phyloP scores from a whole-genome alignment of 2,888 invertebrate species.

The Hylaea fasciaria region DNA sequence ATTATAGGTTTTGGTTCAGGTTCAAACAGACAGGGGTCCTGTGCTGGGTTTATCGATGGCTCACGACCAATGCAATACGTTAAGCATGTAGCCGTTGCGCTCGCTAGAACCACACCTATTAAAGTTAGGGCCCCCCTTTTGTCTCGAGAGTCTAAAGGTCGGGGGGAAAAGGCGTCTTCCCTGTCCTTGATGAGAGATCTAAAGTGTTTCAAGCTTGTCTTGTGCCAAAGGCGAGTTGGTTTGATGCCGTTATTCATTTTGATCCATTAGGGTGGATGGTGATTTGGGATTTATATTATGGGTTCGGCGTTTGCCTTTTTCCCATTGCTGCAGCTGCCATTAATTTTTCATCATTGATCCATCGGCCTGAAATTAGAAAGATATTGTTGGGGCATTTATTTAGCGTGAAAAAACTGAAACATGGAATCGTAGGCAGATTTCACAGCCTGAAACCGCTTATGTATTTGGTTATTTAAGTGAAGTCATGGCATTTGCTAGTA shows the following conservation, averaged over 20 bases:
- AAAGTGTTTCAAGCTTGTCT: constrained; percentile 57
- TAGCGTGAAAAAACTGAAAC: too few species aligned
- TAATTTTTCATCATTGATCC: too few species aligned
- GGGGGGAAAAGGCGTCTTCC: constrained; percentile 26
- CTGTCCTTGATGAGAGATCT: constrained; percentile 45
- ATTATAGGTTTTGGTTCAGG: too few species aligned
- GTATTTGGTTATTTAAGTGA: too few species aligned
- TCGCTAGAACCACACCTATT: constrained; percentile 26
- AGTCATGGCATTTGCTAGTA: too few species aligned
- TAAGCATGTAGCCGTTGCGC: constrained; percentile 35
- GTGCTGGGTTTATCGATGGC: too few species aligned
- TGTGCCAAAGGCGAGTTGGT: constrained; percentile 65
- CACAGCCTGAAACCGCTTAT: too few species aligned
- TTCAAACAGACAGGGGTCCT: too few species aligned
- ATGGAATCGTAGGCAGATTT: too few species aligned
- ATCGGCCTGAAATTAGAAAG: too few species aligned
- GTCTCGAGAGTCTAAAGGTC: constrained; percentile 35
- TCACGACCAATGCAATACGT: too few species aligned
- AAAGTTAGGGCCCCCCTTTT: constrained; percentile 42
- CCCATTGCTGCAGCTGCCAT: constrained; percentile 4
- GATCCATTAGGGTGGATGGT: not conserved
- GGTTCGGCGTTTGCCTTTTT: not conserved
- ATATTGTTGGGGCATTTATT: too few species aligned
- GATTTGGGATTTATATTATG: not conserved
- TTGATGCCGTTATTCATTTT: constrained; percentile 55